Evolutionary conservation across 2,888 invertebrate species (phyloP), one percentile per base, ranked within the genome.

Genomic region (Myopa testacea): DNA sequence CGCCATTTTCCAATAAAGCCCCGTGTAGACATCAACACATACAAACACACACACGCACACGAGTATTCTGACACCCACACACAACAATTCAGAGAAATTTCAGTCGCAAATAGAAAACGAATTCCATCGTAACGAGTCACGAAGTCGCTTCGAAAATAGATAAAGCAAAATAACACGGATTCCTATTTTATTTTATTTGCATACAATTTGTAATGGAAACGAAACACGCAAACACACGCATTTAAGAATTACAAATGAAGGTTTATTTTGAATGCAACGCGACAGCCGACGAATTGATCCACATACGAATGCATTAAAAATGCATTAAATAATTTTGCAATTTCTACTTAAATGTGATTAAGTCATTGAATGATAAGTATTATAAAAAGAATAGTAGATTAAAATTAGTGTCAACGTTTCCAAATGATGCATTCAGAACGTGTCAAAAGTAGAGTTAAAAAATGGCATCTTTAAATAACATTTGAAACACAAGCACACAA

Each of bases 71-170:
- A 1, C 50, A 8, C 50, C n/a, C 50, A 68, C 68, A 19, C 50
- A 67, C 68, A 68, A n/a, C 19, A 8, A n/a, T 40, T 38, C 65
- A 34, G 16, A 26, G 26, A 67, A 37, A 67, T n/a, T 38, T n/a
- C 34, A 34, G 37, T 38, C 16, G 40, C 8, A 12, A 60, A 60
- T 26, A 60, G 19, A 60, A 60, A 26, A 60, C 14, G 37, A 16
- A 68, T 45, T 45, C 19, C 67, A 68, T 37, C 16, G 67, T 38
- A 40, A 68, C 45, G 45, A 68, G 45, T 63, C 63, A 63, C 63
- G 63, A 63, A 63, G 63, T 63, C 63, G 63, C 14, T 37, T 34
- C 14, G 63, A 63, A 63, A 63, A 63, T 63, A 37, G 63, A 63
- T 12, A 37, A 63, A 34, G 8, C 5, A 8, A 63, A n/a, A 63